phyloP scores from a whole-genome alignment of 2,888 invertebrate genomes.

The Pharmacophagus antenor region DNA sequence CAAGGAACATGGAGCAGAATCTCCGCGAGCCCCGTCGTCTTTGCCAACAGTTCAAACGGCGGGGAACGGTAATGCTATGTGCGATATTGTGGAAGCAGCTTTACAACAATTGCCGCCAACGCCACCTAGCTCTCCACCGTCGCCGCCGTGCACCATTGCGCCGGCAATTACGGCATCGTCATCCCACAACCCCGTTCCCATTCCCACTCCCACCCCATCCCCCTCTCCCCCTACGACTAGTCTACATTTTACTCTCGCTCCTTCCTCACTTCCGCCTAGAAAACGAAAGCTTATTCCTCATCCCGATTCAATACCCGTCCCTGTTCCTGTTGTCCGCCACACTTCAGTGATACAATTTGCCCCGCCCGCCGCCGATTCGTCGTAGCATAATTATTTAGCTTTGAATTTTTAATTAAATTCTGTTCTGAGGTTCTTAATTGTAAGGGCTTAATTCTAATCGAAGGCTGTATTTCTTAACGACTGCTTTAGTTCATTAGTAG shows the following conservation, averaged over 20 bases:
- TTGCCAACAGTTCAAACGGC: constrained; percentile 51
- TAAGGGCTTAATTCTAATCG: constrained; percentile 46
- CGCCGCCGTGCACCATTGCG: constrained; percentile 65
- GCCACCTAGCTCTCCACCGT: constrained; percentile 80
- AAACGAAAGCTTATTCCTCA: constrained; percentile 89
- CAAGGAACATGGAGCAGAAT: constrained; percentile 79
- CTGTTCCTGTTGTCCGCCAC: constrained; percentile 71
- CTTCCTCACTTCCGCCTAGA: constrained; percentile 85
- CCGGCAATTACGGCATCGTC: constrained; percentile 46
- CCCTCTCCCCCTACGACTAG: constrained; percentile 68
- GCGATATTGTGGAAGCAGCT: constrained; percentile 69
- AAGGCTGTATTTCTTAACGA: constrained; percentile 45
- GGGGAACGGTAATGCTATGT: constrained; percentile 62
- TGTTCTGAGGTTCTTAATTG: constrained; percentile 33
- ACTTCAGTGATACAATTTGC: constrained; percentile 93
- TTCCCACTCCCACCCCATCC: constrained; percentile 59
- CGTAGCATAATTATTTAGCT: constrained; percentile 42
- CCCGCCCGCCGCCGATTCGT: constrained; percentile 81
- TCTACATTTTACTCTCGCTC: constrained; percentile 57
- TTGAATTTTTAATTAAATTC: constrained; percentile 32
- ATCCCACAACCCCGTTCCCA: constrained; percentile 68
- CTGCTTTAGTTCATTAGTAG: constrained; percentile 39
- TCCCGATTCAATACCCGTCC: constrained; percentile 69
- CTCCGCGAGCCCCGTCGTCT: constrained; percentile 59
- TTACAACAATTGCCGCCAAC: constrained; percentile 79